Conservation (phyloP, 2,113 vertebrate genomes). For the Tetrax tetrax region DNA sequence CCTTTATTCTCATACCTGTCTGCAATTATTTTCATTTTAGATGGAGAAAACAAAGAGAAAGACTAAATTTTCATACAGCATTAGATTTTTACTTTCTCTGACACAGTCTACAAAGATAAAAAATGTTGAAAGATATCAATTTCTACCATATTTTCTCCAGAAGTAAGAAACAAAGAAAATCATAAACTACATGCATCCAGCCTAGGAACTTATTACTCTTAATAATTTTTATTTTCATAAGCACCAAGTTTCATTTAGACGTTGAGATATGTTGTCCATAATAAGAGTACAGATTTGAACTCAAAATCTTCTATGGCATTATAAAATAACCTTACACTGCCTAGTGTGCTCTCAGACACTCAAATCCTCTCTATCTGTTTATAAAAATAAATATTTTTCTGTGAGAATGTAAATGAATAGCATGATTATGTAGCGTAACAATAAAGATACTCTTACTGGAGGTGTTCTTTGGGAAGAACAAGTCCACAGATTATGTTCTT, state of each 20-base stretch:
- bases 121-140: background rate
- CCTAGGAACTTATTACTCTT: background rate
- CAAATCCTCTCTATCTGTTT: background rate
- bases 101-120: background rate
- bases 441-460: background rate
- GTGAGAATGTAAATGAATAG: background rate
- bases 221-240: background rate
- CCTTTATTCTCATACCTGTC: background rate
- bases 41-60: background rate
- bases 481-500: background rate
- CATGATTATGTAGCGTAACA: background rate
- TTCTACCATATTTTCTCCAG: background rate
- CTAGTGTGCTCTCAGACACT: background rate
- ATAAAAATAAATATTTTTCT: background rate
- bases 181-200: rapidly evolving
- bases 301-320: background rate
- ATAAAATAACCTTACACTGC: background rate
- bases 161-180: background rate
- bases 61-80: background rate
- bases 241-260: background rate
- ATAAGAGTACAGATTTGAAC: background rate
- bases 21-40: background rate
- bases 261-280: background rate
- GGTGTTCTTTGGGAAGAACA: background rate
- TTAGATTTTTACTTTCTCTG: background rate